Percentiles rank a stretch among this genome's conserved stretches.
phyloP scores from a whole-genome alignment of 2,797 vertebrate species.

The Hirundo rustica region DNA sequence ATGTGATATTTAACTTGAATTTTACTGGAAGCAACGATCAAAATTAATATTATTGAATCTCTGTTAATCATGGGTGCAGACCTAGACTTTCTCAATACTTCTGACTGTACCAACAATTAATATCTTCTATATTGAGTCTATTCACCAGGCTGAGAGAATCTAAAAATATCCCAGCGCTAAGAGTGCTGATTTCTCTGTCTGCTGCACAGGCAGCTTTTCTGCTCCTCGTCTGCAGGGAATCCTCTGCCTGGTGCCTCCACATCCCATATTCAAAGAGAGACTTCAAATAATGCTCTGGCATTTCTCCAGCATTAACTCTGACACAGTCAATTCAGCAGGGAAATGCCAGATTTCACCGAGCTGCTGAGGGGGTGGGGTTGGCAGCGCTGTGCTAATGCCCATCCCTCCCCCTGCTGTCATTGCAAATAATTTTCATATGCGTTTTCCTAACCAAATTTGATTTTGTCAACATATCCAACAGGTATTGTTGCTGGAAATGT shows the following conservation, averaged over 20 bases:
- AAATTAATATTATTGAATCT: background rate
- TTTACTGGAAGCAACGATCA: background rate
- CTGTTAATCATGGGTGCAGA: background rate
- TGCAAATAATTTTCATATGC: background rate
- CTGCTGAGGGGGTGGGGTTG: background rate
- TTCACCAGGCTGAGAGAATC: background rate
- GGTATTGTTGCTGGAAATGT: constrained; percentile 47
- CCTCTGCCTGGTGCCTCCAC: background rate
- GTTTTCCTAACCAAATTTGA: background rate
- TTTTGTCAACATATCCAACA: constrained; percentile 1
- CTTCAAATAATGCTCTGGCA: constrained; percentile 17
- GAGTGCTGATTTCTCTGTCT: background rate
- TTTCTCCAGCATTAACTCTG: background rate
- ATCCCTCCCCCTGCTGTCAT: background rate
- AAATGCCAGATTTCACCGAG: background rate
- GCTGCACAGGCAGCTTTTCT: background rate
- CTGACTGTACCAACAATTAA: background rate
- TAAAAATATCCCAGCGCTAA: background rate
- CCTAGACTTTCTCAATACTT: background rate
- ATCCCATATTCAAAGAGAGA: background rate
- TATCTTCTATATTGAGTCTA: background rate
- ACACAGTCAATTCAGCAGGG: background rate
- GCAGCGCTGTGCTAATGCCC: background rate
- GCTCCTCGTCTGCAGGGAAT: background rate
- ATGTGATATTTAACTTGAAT: fast-evolving